Evolutionary conservation across 2,888 invertebrate genomes (phyloP), one percentile per base, ranked within the genome.

Genomic region (Blera fallax): DNA sequence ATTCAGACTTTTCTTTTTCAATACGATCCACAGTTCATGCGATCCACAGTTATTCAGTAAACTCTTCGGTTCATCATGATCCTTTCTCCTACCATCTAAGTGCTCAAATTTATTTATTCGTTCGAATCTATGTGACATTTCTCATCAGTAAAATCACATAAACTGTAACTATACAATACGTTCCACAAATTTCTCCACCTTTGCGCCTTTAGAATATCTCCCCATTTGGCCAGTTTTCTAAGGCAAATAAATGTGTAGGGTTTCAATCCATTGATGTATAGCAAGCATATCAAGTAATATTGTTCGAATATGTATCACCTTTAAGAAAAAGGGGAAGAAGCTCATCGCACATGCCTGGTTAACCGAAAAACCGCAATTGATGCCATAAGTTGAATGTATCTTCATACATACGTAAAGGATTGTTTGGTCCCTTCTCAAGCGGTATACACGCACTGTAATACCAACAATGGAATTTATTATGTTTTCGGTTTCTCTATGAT

Each of bases 341-440:
- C 37, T 18, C 56, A 8, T 27, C 58, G 60, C 72, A 60, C 72
- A 73, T 60, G 60, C 50, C 72, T 52, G 60, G 72, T 73, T 73
- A 50, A 73, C 72, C 72, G 60, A 60, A 50, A 73, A 73, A 73
- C 72, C 72, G 27, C 72, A 73, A 37, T 50, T 34, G 60, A 72
- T 72, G 45, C 21, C 45, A 14, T 14, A n/a, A 69, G 37, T 69
- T 69, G 70, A 70, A 45, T 70, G 70, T 37, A 56, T 40, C 45
- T n/a, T 21, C 24, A 24, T 24, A 24, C 4, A 4, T 16, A 32
- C 2, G 11, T 16, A 45, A 58, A 34, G 52, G 14, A 27, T 52
- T 52, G 21, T 54, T 56, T 56, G 14, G 45, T 32, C 45, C 16
- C n/a, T 45, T 29, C 32, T 18, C 43, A 32, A 27, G 32, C 45